A percentile compares a stretch with the other conserved stretches of the same genome.
Evolutionary conservation across 2,113 vertebrate species (phyloP).

Genomic region (Podarcis muralis): DNA sequence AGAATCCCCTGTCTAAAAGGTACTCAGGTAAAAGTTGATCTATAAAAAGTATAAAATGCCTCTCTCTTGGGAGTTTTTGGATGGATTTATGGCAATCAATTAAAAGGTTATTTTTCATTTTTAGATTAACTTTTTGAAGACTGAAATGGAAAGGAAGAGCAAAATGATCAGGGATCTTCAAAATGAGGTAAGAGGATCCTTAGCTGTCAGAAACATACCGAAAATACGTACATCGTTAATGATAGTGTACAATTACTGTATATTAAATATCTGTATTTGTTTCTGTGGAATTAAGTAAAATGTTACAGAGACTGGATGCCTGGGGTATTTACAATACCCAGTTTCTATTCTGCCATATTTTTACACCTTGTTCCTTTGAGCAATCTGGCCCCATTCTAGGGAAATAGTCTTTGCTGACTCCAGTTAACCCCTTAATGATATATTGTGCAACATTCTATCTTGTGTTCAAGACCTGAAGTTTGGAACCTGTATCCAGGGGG

Average conservation of each 20-base stretch:
- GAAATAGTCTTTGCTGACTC: not conserved
- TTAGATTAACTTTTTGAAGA: slow-evolving; percentile 96
- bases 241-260: not conserved
- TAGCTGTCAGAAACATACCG: not conserved
- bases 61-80: not conserved
- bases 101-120: slow-evolving; percentile 48
- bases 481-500: not conserved
- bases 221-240: not conserved
- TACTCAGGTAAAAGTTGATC: not conserved
- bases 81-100: not conserved
- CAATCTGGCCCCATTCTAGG: not conserved
- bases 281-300: not conserved
- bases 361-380: not conserved
- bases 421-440: not conserved
- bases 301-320: not conserved
- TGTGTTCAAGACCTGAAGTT: not conserved
- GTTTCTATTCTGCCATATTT: not conserved
- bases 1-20: not conserved
- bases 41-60: not conserved
- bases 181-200: slow-evolving; percentile 85
- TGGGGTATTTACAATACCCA: not conserved
- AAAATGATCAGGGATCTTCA: slow-evolving; percentile 98
- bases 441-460: not conserved
- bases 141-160: slow-evolving; percentile 96
- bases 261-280: not conserved